phyloP scores from a whole-genome alignment of 2,888 invertebrate species.

The Tachina lurida region DNA sequence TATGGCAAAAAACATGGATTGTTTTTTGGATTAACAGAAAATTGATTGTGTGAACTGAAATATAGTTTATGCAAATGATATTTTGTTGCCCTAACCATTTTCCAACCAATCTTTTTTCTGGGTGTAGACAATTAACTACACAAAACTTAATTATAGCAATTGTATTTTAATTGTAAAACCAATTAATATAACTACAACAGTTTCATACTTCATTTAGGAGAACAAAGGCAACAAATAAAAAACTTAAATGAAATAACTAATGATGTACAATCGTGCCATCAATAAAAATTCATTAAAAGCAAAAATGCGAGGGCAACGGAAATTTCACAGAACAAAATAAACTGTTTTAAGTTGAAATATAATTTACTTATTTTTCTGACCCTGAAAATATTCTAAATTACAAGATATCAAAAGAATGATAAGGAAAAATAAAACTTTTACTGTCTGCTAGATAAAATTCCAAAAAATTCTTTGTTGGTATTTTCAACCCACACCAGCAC shows the following conservation, averaged over 20 bases:
- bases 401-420: conserved; percentile 28
- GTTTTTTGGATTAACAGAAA: no score
- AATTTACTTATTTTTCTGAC: conserved; percentile 38
- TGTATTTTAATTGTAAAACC: conserved; percentile 80
- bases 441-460: conserved; percentile 22
- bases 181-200: conserved; percentile 74
- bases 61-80: no score
- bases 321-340: background rate
- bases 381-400: conserved; percentile 20
- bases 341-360: conserved; percentile 1
- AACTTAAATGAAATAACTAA: conserved; percentile 53
- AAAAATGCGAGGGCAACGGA: background rate
- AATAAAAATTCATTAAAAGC: conserved; percentile 54
- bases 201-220: conserved; percentile 30
- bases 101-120: no score
- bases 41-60: no score
- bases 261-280: conserved; percentile 57
- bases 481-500: conserved; percentile 36
- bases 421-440: conserved; percentile 4
- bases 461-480: background rate
- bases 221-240: conserved; percentile 1
- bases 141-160: conserved; percentile 79
- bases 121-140: conserved; percentile 47
- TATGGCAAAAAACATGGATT: no score
- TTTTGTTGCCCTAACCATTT: no score